Evolutionary conservation across 2,113 vertebrate species (phyloP).

Genomic region (Cyanoramphus novaezelandiae): DNA sequence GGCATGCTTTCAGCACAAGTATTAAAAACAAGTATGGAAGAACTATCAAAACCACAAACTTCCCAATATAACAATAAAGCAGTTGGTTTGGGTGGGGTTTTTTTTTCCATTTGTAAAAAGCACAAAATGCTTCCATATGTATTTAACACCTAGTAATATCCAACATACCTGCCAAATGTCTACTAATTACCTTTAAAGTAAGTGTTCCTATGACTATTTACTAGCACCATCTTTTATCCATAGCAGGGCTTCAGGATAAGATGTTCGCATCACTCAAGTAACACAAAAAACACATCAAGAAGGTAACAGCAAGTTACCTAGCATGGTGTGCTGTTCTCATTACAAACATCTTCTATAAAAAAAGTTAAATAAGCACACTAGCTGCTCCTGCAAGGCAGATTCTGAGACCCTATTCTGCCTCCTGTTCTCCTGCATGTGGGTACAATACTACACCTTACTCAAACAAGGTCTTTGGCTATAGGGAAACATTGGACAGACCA

Average conservation of each 20-base stretch:
- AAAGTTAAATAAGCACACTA: not conserved
- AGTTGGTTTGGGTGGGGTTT: not conserved
- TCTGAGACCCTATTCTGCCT: not conserved
- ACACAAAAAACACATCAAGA: not conserved
- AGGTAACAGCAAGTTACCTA: not conserved
- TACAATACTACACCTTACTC: not conserved
- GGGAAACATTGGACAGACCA: not conserved
- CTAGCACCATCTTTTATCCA: not conserved
- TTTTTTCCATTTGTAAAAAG: not conserved
- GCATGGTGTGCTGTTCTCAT: not conserved
- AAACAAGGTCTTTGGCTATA: fast-evolving
- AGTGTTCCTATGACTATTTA: not conserved
- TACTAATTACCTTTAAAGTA: not conserved
- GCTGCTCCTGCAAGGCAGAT: not conserved
- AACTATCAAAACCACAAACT: not conserved
- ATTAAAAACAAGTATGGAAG: not conserved
- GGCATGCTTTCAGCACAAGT: not conserved
- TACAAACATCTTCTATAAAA: not conserved
- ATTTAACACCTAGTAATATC: not conserved
- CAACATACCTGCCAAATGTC: not conserved
- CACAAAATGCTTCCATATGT: not conserved
- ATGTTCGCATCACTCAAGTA: not conserved
- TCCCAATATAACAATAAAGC: not conserved
- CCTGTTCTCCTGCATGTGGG: fast-evolving
- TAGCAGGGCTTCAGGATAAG: not conserved